A percentile compares a stretch with the other conserved stretches of the same genome.
These are phyloP conservation scores for Diadegma fenestrale DNA, from an alignment of 2,888 invertebrate species.

Conservation along the genomic window DNA sequence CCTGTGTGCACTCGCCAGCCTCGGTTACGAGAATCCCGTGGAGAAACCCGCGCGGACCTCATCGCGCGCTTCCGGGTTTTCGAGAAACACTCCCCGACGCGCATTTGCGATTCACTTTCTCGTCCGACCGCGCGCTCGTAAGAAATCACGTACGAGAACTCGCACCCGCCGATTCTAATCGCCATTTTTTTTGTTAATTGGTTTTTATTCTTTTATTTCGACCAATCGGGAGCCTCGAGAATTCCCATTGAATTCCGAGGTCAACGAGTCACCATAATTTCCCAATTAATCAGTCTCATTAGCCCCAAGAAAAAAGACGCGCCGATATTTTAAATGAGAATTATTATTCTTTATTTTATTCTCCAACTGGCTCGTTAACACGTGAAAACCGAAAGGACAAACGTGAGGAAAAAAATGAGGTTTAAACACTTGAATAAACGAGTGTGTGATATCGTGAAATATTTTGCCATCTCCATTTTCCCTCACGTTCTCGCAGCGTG, in stretches of 20 bases:
- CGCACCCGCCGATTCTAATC: background rate
- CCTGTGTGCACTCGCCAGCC: slow-evolving; percentile 7
- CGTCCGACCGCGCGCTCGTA: background rate
- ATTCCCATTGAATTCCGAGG: no score
- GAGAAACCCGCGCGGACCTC: slow-evolving; percentile 63
- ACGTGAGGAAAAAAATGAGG: background rate
- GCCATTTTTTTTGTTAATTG: background rate
- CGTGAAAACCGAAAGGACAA: slow-evolving; percentile 21
- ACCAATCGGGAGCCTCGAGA: no score
- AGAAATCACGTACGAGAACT: background rate
- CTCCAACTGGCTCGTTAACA: background rate
- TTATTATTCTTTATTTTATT: background rate
- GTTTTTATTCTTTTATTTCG: background rate
- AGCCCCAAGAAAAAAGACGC: no score
- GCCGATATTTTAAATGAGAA: background rate
- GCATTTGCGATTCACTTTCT: slow-evolving; percentile 58
- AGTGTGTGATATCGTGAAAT: slow-evolving; percentile 38
- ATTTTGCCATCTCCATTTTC: slow-evolving; percentile 35
- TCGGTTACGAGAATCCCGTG: slow-evolving; percentile 16
- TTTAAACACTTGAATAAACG: slow-evolving; percentile 55
- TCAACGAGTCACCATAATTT: no score
- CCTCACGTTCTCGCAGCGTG: slow-evolving; percentile 19
- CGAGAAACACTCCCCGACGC: no score
- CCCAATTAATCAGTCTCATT: no score
- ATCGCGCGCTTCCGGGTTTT: slow-evolving; percentile 64